Base-by-base conservation (phyloP, 2,113 vertebrate species). In the Loxodonta africana region DNA sequence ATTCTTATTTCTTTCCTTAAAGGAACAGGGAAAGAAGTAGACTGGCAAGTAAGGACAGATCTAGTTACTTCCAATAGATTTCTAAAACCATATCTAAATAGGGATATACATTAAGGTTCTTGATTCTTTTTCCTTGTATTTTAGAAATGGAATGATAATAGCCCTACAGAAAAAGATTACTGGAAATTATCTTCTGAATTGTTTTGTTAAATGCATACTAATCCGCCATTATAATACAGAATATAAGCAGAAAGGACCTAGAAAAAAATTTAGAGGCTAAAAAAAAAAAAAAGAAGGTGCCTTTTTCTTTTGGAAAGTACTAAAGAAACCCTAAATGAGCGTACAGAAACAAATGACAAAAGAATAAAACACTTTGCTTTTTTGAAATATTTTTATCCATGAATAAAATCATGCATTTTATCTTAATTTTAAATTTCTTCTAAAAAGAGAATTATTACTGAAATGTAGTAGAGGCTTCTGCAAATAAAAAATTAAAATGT, bases 71-170 rank as follows among this genome's bases (percentile, higher is more conserved):
- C 69, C 80, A 97, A 73, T 0, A 94, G 26, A 69, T 83, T 94
- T 98, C 87, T 74, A 67, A 57, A 96, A 74, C 8, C 91, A 60
- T 76, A 69, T 0, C 95, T 88, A 91, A 37, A 37, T 8, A 77
- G 48, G n/a, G 65, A 89, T 10, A 46, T 9, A 82, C 11, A 81
- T 73, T 62, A 92, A 91, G 60, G 17, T 41, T 92, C 63, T 78
- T 71, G 94, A 81, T 90, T 97, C 62, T 92, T 93, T 93, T 81
- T 63, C 95, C 69, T 95, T 88, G 96, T 95, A 71, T 76, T 85
- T 90, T 26, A 23, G 88, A 80, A 95, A 67, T 71, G 91, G 74
- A 96, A 0, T 92, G 74, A 88, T 85, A 86, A 91, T 2, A 73
- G 33, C 25, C 26, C 14, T 93, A 78, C 17, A 95, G 67, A 82